Evolutionary conservation across 1,140 invertebrate genomes (phyloP).

Genomic region (Hormaphis cornu): DNA sequence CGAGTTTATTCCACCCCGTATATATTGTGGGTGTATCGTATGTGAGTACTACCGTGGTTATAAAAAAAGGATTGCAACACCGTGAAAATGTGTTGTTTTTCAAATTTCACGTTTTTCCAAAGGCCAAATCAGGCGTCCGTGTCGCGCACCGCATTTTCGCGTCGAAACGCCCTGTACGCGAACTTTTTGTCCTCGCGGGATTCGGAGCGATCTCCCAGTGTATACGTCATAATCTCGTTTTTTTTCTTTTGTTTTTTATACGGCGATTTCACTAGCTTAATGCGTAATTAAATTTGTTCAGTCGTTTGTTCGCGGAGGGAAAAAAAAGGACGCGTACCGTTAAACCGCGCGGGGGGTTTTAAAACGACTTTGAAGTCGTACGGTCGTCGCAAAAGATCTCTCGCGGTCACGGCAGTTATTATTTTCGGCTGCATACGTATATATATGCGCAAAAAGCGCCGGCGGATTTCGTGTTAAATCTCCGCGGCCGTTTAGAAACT

Average conservation of each 20-base stretch:
- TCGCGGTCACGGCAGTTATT: slow-evolving; percentile 18
- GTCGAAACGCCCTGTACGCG: too few relatives aligned
- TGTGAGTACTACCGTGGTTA: too few relatives aligned
- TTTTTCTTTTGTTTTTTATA: neutral
- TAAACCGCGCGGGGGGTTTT: neutral
- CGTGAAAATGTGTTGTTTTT: too few relatives aligned
- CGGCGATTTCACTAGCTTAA: neutral
- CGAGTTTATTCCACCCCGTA: too few relatives aligned
- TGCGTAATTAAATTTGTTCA: slow-evolving; percentile 22
- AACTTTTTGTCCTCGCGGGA: too few relatives aligned
- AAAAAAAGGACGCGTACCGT: slow-evolving; percentile 7
- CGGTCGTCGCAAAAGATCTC: slow-evolving; percentile 1
- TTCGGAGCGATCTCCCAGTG: neutral
- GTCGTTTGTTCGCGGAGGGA: slow-evolving; percentile 2
- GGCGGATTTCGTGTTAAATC: neutral
- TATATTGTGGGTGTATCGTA: too few relatives aligned
- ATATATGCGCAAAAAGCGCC: slow-evolving; percentile 3
- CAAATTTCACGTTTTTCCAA: too few relatives aligned
- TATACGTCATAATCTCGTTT: too few relatives aligned
- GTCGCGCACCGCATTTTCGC: too few relatives aligned
- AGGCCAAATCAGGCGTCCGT: too few relatives aligned
- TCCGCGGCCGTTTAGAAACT: slow-evolving; percentile 6
- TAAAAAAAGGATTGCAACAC: too few relatives aligned
- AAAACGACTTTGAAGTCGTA: slow-evolving; percentile 15
- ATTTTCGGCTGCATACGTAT: slow-evolving; percentile 1